Evolutionary conservation across 23 tunicate genomes (phyloP).

Genomic region (Oikopleura dioica): DNA sequence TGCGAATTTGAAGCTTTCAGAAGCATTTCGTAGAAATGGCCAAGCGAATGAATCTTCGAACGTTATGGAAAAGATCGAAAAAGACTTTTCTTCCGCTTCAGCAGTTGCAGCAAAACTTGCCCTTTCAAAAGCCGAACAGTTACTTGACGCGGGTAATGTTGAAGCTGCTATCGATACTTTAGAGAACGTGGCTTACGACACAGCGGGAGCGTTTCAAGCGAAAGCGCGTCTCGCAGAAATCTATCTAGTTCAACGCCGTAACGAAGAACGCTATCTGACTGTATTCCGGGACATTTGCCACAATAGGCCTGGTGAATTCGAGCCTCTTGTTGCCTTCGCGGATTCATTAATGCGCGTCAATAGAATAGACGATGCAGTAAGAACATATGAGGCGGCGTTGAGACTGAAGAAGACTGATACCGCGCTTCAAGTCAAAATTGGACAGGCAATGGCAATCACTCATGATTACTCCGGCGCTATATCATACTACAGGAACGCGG

Average conservation of each 20-base stretch:
- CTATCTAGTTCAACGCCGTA: not conserved
- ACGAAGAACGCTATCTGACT: not conserved
- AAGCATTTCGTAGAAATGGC: not conserved
- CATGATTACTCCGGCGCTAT: not conserved
- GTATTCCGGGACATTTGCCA: not conserved
- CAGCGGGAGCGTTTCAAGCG: not conserved
- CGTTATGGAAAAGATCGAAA: not conserved
- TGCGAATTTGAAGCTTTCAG: not conserved
- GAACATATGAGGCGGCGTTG: not conserved
- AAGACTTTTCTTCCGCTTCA: not conserved
- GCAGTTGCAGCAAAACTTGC: not conserved
- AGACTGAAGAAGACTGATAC: not conserved
- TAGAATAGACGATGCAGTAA: not conserved
- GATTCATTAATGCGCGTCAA: not conserved
- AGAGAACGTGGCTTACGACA: not conserved
- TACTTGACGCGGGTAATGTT: not conserved
- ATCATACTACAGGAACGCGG: not conserved
- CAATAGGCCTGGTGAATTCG: not conserved
- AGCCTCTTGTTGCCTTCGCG: not conserved
- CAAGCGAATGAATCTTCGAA: not conserved
- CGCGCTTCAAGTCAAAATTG: not conserved
- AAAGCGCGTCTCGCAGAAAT: not conserved
- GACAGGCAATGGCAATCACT: not conserved
- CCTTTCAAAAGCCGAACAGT: not conserved
- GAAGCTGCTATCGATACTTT: not conserved